phyloP scores from a whole-genome alignment of 2,888 invertebrate species.

The Neoaliturus tenellus region DNA sequence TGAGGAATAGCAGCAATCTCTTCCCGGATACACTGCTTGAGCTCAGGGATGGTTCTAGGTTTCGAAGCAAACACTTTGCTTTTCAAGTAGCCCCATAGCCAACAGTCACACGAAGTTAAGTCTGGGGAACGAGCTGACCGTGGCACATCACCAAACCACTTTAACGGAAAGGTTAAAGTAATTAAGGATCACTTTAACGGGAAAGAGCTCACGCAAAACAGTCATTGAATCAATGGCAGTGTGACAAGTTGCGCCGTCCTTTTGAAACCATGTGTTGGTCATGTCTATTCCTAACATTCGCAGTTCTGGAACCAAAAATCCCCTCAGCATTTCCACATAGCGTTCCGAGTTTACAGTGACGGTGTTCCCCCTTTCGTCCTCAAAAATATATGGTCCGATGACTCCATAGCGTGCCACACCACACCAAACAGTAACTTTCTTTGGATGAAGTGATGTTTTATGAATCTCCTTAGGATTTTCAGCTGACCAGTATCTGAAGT shows the following conservation, averaged over 20 bases:
- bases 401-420: background rate
- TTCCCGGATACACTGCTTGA: constrained; percentile 4
- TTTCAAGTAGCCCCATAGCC: constrained; percentile 27
- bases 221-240: background rate
- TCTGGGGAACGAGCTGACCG: background rate
- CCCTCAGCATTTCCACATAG: background rate
- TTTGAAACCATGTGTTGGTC: background rate
- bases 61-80: constrained; percentile 24
- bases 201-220: background rate
- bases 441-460: background rate
- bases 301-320: background rate
- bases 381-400: background rate
- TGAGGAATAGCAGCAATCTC: constrained; percentile 26
- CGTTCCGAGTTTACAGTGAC: background rate
- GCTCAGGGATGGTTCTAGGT: background rate
- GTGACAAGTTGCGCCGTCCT: background rate
- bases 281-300: background rate
- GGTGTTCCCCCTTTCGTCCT: background rate
- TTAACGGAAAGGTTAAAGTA: no score
- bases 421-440: background rate
- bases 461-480: constrained; percentile 20
- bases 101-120: background rate
- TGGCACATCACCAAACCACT: background rate
- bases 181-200: background rate
- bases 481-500: constrained; percentile 1